phyloP scores from a whole-genome alignment of 2,797 vertebrate species.

The Acomys russatus region DNA sequence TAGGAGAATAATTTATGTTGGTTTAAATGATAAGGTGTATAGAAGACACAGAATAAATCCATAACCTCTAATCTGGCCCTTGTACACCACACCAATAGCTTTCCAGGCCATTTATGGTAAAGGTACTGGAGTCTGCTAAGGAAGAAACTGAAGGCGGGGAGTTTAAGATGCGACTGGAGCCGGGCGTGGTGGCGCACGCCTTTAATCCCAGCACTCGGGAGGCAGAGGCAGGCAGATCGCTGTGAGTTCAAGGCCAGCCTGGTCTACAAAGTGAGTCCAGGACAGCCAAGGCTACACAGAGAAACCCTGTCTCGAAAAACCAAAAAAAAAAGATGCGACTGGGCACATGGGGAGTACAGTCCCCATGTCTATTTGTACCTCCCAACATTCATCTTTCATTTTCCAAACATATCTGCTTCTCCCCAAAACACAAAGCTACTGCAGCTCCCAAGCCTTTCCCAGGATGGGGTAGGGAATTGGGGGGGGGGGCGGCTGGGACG shows the following conservation, averaged over 20 bases:
- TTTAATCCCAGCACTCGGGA: no score
- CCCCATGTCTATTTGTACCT: not conserved
- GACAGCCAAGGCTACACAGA: no score
- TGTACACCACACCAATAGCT: not conserved
- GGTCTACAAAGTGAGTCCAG: no score
- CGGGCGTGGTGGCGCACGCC: no score
- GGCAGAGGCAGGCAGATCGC: no score
- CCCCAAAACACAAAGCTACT: not conserved
- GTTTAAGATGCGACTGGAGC: not conserved
- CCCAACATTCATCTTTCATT: not conserved
- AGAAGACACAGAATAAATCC: not conserved
- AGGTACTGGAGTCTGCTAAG: not conserved
- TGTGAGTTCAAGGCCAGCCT: no score
- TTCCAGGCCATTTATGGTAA: not conserved
- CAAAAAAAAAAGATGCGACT: no score
- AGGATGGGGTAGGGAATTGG: not conserved
- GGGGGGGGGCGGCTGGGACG: rapidly evolving
- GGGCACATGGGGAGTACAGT: not conserved
- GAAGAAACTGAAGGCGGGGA: not conserved
- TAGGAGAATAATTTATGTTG: not conserved
- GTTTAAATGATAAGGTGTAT: not conserved
- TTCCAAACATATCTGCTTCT: not conserved
- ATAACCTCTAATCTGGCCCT: not conserved
- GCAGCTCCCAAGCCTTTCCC: not conserved
- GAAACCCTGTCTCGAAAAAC: no score